Base-by-base conservation (phyloP, 2,113 vertebrate species). In the Crotalus tigris region DNA sequence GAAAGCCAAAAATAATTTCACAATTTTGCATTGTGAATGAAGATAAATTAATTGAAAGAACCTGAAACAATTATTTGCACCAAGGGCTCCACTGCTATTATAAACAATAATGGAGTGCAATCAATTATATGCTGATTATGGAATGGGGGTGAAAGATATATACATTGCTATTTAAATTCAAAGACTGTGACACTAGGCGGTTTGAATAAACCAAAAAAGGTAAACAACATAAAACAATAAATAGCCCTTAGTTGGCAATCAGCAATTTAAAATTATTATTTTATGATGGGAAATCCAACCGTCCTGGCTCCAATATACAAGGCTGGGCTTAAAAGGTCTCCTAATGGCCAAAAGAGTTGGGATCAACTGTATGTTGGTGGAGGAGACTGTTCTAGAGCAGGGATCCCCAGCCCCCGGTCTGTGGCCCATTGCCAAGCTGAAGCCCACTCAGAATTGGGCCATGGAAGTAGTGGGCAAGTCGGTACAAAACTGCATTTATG, bases 21-120 rank as follows among this genome's bases (percentile, higher is more conserved):
- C 75, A 81, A 81, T 81, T 81, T 81, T 81, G 75, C 17, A 81
- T 44, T 81, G 75, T 81, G 75, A 81, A 81, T 81, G 33, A 81
- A 44, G 33, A 44, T 21, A 81, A 81, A 33, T 17, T 44, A 81
- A 81, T 81, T 44, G 75, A 81, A 81, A 81, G 33, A 21, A 21
- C 17, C 17, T 19, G 17, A 81, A 81, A 81, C 17, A 39, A 81
- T 39, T 39, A 81, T 81, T 81, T 81, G 17, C 17, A 21, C 33
- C 21, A 81, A 81, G 33, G 75, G 75, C 33, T 81, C 33, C 33
- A 81, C 33, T 81, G 33, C 75, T 81, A 44, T 21, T 44, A 81
- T 81, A 81, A 81, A 81, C 75, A 44, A 81, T 81, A 81, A 81
- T 81, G 75, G 75, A 81, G 17, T 21, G 17, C 75, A 81, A 81